Percentiles rank a stretch among this genome's conserved stretches.
phyloP scores from a whole-genome alignment of 2,888 invertebrate species.

The Masnerella sp. region DNA sequence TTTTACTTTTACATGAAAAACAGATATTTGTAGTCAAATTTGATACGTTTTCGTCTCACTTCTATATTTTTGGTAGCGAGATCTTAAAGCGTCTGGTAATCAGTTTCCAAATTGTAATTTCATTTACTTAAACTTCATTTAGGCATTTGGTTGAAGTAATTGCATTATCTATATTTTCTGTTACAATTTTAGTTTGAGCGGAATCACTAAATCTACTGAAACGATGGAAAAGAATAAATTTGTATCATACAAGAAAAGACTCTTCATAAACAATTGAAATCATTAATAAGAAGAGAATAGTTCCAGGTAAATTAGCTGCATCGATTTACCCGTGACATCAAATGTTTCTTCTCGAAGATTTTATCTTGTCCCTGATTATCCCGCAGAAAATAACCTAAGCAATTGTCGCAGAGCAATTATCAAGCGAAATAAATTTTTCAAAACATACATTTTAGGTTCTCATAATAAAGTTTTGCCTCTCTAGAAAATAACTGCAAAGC shows the following conservation, averaged over 20 bases:
- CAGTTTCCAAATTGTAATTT: constrained; percentile 30
- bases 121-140: constrained; percentile 28
- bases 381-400: too few relatives aligned
- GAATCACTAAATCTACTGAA: constrained; percentile 8
- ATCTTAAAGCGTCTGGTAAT: constrained; percentile 38
- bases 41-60: constrained; percentile 20
- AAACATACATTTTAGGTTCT: too few relatives aligned
- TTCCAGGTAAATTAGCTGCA: too few relatives aligned
- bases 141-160: constrained; percentile 31
- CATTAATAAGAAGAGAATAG: too few relatives aligned
- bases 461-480: constrained; percentile 8
- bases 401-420: too few relatives aligned
- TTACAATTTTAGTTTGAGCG: constrained; percentile 11
- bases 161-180: constrained; percentile 30
- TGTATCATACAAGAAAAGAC: not conserved
- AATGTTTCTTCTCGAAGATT: too few relatives aligned
- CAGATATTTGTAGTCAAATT: constrained; percentile 22
- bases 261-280: not conserved
- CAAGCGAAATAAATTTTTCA: too few relatives aligned
- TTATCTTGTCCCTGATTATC: too few relatives aligned
- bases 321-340: too few relatives aligned
- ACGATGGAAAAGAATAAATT: not conserved
- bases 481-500: constrained; percentile 2
- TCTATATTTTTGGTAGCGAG: constrained; percentile 27
- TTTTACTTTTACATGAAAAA: too few relatives aligned